Evolutionary conservation across 2,888 invertebrate species (phyloP).

Genomic region (Serripes groenlandicus): DNA sequence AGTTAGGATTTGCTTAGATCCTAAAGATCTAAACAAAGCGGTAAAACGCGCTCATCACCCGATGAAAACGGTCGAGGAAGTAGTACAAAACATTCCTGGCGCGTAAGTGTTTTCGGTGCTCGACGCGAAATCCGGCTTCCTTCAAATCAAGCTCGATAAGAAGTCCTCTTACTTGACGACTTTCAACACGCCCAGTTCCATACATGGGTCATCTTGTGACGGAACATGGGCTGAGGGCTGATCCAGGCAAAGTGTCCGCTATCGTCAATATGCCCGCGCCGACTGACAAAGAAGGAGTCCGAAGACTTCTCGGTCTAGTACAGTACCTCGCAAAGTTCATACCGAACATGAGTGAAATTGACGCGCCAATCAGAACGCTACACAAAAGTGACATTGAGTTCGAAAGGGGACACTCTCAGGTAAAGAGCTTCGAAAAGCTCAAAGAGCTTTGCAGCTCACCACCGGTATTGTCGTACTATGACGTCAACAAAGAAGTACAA

Average conservation of each 20-base stretch:
- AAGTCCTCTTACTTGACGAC: constrained; percentile 61
- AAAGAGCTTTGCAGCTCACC: constrained; percentile 55
- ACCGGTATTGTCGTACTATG: constrained; percentile 60
- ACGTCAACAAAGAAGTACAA: constrained; percentile 56
- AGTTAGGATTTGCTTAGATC: constrained; percentile 67
- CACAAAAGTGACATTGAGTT: constrained; percentile 55
- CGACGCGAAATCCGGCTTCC: constrained; percentile 71
- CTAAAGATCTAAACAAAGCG: constrained; percentile 67
- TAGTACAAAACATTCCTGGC: constrained; percentile 58
- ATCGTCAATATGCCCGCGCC: constrained; percentile 66
- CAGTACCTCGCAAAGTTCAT: constrained; percentile 66
- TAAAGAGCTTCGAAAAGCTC: constrained; percentile 51
- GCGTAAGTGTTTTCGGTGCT: constrained; percentile 69
- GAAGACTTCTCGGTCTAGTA: constrained; percentile 65
- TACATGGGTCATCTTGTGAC: constrained; percentile 56
- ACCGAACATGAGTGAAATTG: constrained; percentile 64
- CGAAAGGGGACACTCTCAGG: constrained; percentile 59
- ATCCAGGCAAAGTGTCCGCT: constrained; percentile 61
- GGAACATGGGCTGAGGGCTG: constrained; percentile 56
- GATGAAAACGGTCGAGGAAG: constrained; percentile 70
- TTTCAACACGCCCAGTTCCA: constrained; percentile 65
- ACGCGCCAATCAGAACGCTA: constrained; percentile 59
- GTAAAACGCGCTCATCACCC: constrained; percentile 69
- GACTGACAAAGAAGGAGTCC: constrained; percentile 61
- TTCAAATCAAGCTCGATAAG: constrained; percentile 67